phyloP scores from a whole-genome alignment of 2,797 vertebrate species.

The Pachyuromys duprasi region DNA sequence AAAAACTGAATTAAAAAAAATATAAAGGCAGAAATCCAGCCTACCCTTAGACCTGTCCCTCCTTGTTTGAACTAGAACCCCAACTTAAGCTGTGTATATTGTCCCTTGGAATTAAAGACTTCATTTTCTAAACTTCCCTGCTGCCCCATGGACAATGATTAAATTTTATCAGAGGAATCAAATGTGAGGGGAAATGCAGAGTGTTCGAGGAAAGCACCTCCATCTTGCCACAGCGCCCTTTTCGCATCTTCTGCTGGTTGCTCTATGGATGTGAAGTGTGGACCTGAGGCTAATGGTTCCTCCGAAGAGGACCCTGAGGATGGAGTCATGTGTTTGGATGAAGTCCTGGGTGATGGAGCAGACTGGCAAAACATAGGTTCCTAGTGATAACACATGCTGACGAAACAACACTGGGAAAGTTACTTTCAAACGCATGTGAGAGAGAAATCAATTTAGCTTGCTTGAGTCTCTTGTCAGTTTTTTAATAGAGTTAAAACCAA shows the following conservation, averaged over 20 bases:
- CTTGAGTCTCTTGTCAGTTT: constrained; percentile 15
- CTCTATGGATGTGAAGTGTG: not conserved
- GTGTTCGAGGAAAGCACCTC: not conserved
- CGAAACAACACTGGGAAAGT: not conserved
- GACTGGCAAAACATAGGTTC: not conserved
- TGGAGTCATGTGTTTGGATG: not conserved
- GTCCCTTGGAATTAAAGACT: constrained; percentile 6
- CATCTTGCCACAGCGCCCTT: not conserved
- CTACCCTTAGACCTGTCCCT: not conserved
- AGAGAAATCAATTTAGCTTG: constrained; percentile 11
- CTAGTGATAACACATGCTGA: not conserved
- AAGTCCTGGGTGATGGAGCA: not conserved
- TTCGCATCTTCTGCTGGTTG: not conserved
- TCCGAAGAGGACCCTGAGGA: not conserved
- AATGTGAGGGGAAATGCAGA: not conserved
- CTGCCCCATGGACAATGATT: not conserved
- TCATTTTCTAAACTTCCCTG: constrained; percentile 43
- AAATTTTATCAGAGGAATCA: not conserved
- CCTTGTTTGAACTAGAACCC: constrained; percentile 17
- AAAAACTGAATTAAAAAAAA: constrained; percentile 25
- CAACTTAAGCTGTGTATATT: not conserved
- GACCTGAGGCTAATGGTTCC: not conserved
- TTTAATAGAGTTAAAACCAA: not conserved
- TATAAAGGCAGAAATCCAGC: not conserved
- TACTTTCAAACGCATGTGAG: not conserved